Percentiles rank a stretch among this genome's conserved stretches.
Conservation (phyloP, 2,113 vertebrate genomes). For the Vulpes vulpes region DNA sequence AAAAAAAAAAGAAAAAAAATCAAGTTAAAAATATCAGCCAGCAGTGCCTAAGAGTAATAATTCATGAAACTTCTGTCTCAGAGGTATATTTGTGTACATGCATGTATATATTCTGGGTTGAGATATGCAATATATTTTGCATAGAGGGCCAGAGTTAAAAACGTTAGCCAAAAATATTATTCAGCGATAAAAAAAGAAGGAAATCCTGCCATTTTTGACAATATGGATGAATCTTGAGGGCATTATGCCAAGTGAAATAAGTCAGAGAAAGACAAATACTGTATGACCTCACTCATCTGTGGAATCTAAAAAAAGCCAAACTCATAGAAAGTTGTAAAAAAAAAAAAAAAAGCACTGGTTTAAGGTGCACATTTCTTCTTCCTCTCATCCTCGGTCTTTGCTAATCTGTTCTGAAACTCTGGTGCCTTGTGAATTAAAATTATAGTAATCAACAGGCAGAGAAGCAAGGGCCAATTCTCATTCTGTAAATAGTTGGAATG, state of each 20-base stretch:
- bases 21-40: not conserved
- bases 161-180: not conserved
- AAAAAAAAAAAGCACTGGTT: not conserved
- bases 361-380: not conserved
- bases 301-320: not conserved
- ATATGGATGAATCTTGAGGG: not conserved
- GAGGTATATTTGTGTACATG: not conserved
- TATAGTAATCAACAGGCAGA: slow-evolving; percentile 33
- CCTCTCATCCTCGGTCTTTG: not conserved
- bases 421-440: slow-evolving; percentile 20
- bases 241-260: not conserved
- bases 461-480: not conserved
- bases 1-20: slow-evolving; percentile 41
- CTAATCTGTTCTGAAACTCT: slow-evolving; percentile 38
- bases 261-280: not conserved
- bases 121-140: not conserved
- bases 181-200: not conserved
- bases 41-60: not conserved
- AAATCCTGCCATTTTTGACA: not conserved
- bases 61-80: not conserved
- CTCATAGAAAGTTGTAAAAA: not conserved
- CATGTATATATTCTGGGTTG: not conserved
- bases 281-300: not conserved
- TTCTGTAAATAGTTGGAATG: not conserved
- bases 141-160: not conserved